Conservation (phyloP, 2,797 vertebrate genomes). For the Moxostoma hubbsi region DNA sequence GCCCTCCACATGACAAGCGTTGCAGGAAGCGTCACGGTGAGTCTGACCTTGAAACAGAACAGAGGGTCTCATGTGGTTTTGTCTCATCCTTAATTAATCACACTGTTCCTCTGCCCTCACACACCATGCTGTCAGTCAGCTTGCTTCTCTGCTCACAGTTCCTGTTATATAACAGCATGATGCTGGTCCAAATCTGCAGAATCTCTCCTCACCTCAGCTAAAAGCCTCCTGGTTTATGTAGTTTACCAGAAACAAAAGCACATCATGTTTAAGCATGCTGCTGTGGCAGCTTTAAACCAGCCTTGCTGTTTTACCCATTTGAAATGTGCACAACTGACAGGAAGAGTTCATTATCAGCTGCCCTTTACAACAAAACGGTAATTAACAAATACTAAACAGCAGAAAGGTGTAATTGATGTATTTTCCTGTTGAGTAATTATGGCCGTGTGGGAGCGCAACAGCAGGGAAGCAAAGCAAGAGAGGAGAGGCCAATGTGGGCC, state of each 20-base stretch:
- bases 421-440: slow-evolving; percentile 46
- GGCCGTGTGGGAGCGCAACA: slow-evolving; percentile 22
- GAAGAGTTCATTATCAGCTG: slow-evolving; percentile 50
- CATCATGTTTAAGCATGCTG: neutral
- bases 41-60: neutral
- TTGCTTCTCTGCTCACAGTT: slow-evolving; percentile 3
- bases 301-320: slow-evolving; percentile 1
- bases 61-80: neutral
- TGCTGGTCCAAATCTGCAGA: neutral
- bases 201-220: neutral
- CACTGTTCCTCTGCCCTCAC: slow-evolving; percentile 30
- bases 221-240: slow-evolving; percentile 1
- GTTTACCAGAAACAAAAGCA: slow-evolving; percentile 9
- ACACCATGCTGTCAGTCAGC: slow-evolving; percentile 30
- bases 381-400: slow-evolving; percentile 52
- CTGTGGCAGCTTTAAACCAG: slow-evolving; percentile 11
- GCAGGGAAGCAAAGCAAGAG: slow-evolving; percentile 27
- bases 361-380: slow-evolving; percentile 50
- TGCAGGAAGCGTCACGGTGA: too few species aligned
- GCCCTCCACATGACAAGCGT: too few species aligned
- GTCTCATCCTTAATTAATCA: slow-evolving; percentile 49
- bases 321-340: slow-evolving; percentile 16
- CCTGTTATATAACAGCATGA: slow-evolving; percentile 18
- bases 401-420: slow-evolving; percentile 53
- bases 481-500: neutral